Evolutionary conservation across 2,888 invertebrate genomes (phyloP).

Genomic region (Blastobasis adustella): DNA sequence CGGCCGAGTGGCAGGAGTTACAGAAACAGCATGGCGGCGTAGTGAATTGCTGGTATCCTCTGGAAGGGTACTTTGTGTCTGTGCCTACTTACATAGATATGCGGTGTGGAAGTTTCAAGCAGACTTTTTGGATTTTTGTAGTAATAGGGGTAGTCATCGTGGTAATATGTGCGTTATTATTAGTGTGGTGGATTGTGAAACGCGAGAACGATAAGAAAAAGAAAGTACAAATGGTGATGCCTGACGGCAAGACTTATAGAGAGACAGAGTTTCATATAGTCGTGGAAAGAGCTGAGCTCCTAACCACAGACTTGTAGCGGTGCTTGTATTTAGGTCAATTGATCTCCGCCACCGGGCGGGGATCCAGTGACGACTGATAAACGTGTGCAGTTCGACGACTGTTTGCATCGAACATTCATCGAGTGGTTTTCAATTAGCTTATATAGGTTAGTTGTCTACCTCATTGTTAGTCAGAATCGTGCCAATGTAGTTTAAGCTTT

Average conservation of each 20-base stretch:
- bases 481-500: slow-evolving; percentile 40
- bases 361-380: slow-evolving; percentile 15
- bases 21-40: slow-evolving; percentile 49
- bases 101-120: slow-evolving; percentile 58
- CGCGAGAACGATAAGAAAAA: slow-evolving; percentile 73
- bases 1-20: slow-evolving; percentile 49
- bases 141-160: slow-evolving; percentile 63
- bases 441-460: slow-evolving; percentile 31
- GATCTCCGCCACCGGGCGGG: slow-evolving; percentile 22
- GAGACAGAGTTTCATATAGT: slow-evolving; percentile 92
- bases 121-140: slow-evolving; percentile 64
- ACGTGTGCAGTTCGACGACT: slow-evolving; percentile 9
- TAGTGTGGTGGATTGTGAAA: slow-evolving; percentile 59
- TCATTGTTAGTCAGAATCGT: slow-evolving; percentile 39
- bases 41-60: slow-evolving; percentile 55
- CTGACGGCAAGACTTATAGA: slow-evolving; percentile 87
- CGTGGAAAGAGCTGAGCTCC: slow-evolving; percentile 87
- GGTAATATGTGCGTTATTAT: slow-evolving; percentile 58
- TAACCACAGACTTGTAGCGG: slow-evolving; percentile 83
- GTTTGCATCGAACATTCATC: slow-evolving; percentile 21
- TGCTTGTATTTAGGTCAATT: slow-evolving; percentile 14
- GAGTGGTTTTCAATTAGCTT: slow-evolving; percentile 16
- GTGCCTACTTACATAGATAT: slow-evolving; percentile 54
- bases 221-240: slow-evolving; percentile 82
- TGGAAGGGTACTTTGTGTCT: slow-evolving; percentile 51